Base-by-base conservation (phyloP, 2,797 vertebrate genomes). In the Tarsius wallacei region DNA sequence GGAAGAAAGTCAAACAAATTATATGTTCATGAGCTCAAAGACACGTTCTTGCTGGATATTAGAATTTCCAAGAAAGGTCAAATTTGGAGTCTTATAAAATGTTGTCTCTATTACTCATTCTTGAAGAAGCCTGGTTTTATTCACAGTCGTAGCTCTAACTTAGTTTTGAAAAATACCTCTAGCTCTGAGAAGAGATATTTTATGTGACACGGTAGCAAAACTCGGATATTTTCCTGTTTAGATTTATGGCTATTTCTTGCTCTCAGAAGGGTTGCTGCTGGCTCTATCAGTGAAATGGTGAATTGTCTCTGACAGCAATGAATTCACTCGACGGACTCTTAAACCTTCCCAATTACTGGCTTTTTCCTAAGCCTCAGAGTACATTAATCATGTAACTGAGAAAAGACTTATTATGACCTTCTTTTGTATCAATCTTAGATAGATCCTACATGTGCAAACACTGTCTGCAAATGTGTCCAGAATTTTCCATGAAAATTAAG, bases 291-390 rank as follows among this genome's bases (percentile, higher is more conserved):
- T 95, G 55, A 47, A 77, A 97, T 85, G 89, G 97, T 86, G 97
- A 98, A 97, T 97, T 94, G 96, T 95, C 93, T 98, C 93, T 98
- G 96, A 97, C 97, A 98, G 97, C 98, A 98, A 96, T 98, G 98
- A 98, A 98, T 98, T 98, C 98, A 96, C 93, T 15, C 93, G 95
- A 93, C 10, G 22, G 71, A 96, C 70, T 96, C 71, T 97, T 98
- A 98, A 98, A 97, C 96, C 96, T 98, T 97, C 98, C 97, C 97
- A 98, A 98, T 98, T 98, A 98, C 93, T 92, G 96, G 81, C 94
- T 97, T 98, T 97, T 92, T 98, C 88, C 96, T 96, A 94, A 98
- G 84, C 80, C 92, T 98, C 96, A 47, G 96, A 98, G 93, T 87
- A 66, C 91, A 96, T 98, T 98, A 96, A 97, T 98, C 98, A 97